These are phyloP conservation scores for Spilogale gracilis DNA, from an alignment of 2,113 vertebrate species.

Conservation along the genomic window DNA sequence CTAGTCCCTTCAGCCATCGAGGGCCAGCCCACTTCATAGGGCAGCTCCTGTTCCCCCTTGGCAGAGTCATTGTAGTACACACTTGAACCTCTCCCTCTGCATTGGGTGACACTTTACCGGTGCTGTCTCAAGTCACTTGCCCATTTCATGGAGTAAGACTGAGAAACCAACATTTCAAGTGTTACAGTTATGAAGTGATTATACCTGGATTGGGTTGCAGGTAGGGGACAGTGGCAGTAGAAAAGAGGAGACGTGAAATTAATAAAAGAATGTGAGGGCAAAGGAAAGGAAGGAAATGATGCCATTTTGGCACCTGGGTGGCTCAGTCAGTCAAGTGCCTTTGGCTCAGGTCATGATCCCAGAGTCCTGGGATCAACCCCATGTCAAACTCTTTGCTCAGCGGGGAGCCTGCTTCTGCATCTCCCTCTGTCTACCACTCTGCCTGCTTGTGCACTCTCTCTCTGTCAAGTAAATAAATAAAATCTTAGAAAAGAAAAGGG, in stretches of 20 bases:
- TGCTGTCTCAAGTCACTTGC: not conserved
- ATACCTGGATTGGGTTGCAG: not conserved
- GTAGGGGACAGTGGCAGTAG: not conserved
- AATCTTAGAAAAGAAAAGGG: not conserved
- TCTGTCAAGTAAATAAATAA: not conserved
- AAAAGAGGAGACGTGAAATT: slow-evolving; percentile 26
- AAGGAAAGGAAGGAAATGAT: not conserved
- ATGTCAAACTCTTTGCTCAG: not conserved
- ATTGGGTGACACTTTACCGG: not conserved
- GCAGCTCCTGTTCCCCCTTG: not conserved
- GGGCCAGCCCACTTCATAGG: not conserved
- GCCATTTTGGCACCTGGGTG: not conserved
- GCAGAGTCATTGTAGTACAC: not conserved
- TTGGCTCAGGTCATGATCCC: not conserved
- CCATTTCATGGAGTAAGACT: not conserved
- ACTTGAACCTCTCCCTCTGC: not conserved
- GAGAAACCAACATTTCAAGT: slow-evolving; percentile 25
- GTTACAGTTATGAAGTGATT: not conserved
- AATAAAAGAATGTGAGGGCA: not conserved
- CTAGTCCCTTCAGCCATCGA: not conserved
- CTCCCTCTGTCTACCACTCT: too few relatives aligned
- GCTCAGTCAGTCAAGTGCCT: not conserved
- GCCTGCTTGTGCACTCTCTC: not conserved
- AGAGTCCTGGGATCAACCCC: not conserved
- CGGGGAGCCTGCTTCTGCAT: not conserved